Percentiles rank a stretch among this genome's conserved stretches.
Conservation (phyloP, 2,888 invertebrate genomes). For the Diarsia dahlii region DNA sequence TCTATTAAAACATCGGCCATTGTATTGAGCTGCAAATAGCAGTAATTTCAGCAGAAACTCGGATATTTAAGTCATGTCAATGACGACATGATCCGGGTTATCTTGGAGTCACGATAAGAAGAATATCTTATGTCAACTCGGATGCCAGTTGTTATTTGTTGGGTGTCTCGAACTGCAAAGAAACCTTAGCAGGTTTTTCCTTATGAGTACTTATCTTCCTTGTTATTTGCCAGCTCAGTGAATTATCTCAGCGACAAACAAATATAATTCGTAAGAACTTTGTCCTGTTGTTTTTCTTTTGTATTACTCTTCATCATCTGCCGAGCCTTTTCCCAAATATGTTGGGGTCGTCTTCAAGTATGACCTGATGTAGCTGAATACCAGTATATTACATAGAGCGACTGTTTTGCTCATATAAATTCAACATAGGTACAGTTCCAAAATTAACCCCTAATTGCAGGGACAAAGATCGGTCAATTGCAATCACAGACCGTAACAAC, state of each 20-base stretch:
- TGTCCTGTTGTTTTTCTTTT: background rate
- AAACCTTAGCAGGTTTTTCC: background rate
- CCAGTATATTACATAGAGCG: too few species aligned
- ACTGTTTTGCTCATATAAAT: too few species aligned
- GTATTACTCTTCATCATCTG: background rate
- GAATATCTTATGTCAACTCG: background rate
- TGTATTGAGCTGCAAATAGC: background rate
- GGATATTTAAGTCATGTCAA: background rate
- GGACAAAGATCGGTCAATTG: too few species aligned
- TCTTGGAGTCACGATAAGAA: conserved; percentile 3
- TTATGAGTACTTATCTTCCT: background rate
- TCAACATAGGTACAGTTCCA: too few species aligned
- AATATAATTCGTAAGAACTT: background rate
- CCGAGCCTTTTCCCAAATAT: background rate
- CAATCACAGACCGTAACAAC: background rate
- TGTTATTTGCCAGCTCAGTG: conserved; percentile 34
- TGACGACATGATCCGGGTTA: background rate
- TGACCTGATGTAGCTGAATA: background rate
- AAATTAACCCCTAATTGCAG: too few species aligned
- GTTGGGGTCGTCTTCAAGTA: background rate
- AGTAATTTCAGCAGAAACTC: background rate
- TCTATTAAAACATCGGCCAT: background rate
- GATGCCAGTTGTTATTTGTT: conserved; percentile 1
- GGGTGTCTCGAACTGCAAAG: background rate
- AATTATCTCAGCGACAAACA: background rate